Evolutionary conservation across 2,113 vertebrate genomes (phyloP), one percentile per base, ranked within the genome.

Genomic region (Alligator mississippiensis): DNA sequence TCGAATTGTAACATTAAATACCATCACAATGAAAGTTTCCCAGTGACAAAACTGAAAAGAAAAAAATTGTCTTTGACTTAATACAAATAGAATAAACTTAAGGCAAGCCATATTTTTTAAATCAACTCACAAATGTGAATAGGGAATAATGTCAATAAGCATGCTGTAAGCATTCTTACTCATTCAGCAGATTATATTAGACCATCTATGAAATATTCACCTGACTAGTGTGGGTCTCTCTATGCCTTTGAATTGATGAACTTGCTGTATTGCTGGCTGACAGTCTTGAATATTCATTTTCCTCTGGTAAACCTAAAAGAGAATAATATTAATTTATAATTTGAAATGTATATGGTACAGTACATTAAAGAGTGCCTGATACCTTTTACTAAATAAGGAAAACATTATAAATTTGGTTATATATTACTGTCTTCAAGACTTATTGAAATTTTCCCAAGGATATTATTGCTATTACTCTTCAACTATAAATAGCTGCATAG

Each of bases 191-290:
- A 9, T 55, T 57, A 17, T 21, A n/a, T 12, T 11, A 66, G 54
- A n/a, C 1, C 1, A 2, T 2, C 11, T 17, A 1, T 47, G 27
- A 76, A 55, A 58, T 60, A 76, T 85, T 98, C 98, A 99, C 99
- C 99, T 99, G 99, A 91, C 97, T 98, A 24, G 98, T 98, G 96
- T 99, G 99, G 82, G 98, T 98, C 96, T 99, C 99, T 96, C 98
- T 98, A 60, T 98, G 98, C 92, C 98, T 98, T 98, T 98, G 98
- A 87, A 98, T 94, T 1, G 98, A 96, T 30, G 96, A 97, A 6
- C 97, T 81, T 34, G 97, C 93, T 1, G 84, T 93, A 92, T 94
- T 97, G 86, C 97, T 97, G 81, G 96, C 96, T 17, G 98, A 98
- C 82, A 98, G 87, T 96, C 98, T 98, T 87, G 98, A 97, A 95